These are phyloP conservation scores for Microctenopoma stevenorrisi DNA, from an alignment of 2,797 vertebrate genomes.

Conservation along the genomic window DNA sequence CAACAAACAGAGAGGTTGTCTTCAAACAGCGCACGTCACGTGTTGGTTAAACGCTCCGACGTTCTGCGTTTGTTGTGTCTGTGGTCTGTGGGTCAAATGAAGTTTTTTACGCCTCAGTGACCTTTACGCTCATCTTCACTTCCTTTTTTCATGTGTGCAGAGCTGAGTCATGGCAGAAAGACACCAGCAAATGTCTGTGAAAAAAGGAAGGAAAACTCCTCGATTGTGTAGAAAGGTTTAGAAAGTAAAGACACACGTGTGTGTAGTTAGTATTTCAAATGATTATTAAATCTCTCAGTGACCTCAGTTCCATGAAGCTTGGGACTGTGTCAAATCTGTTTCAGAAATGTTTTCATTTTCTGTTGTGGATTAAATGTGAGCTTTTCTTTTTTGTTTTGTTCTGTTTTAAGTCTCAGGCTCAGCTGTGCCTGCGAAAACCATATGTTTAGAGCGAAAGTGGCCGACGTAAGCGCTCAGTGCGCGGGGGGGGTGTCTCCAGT, in stretches of 20 bases:
- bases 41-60: not conserved
- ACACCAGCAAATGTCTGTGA: too few species aligned
- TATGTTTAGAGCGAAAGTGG: not conserved
- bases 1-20: constrained; percentile 10
- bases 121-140: not conserved
- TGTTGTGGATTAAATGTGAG: too few species aligned
- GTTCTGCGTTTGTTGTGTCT: not conserved
- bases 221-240: too few species aligned
- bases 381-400: too few species aligned
- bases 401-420: too few species aligned
- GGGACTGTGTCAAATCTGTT: too few species aligned
- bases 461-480: not conserved
- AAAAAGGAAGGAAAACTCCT: too few species aligned
- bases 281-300: too few species aligned
- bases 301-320: too few species aligned
- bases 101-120: not conserved
- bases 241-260: too few species aligned
- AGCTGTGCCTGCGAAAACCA: not conserved
- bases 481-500: not conserved
- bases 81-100: not conserved
- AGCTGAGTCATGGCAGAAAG: not conserved
- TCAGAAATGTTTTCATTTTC: too few species aligned
- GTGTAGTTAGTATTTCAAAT: too few species aligned
- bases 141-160: not conserved
- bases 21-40: not conserved